Evolutionary conservation across 2,797 vertebrate genomes (phyloP).

Genomic region (Adrianichthys oophorus): DNA sequence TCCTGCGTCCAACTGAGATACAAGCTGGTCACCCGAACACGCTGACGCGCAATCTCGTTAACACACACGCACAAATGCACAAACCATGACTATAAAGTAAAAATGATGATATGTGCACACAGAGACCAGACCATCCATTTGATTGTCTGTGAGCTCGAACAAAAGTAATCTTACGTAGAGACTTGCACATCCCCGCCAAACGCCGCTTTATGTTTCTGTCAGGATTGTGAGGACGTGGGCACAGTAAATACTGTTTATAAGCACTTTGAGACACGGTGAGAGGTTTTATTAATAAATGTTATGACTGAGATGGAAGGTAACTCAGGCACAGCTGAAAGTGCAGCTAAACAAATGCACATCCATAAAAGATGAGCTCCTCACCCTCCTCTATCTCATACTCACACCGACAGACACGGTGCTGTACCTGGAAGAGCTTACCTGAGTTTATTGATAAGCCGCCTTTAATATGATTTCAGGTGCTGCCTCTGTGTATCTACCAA

Average conservation of each 20-base stretch:
- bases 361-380: slow-evolving; percentile 63
- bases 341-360: slow-evolving; percentile 67
- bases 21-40: slow-evolving; percentile 51
- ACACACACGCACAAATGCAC: slow-evolving; percentile 5
- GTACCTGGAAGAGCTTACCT: slow-evolving; percentile 46
- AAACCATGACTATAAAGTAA: slow-evolving; percentile 5
- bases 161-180: neutral
- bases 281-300: slow-evolving; percentile 50
- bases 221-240: neutral
- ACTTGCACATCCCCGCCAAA: neutral
- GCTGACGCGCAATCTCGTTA: slow-evolving; percentile 5
- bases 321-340: slow-evolving; percentile 64
- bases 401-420: slow-evolving; percentile 22
- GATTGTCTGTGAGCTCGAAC: neutral
- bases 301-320: slow-evolving; percentile 62
- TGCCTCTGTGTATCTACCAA: slow-evolving; percentile 18
- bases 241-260: neutral
- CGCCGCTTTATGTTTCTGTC: neutral
- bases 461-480: slow-evolving; percentile 46
- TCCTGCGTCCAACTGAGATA: slow-evolving; percentile 65
- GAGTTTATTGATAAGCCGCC: slow-evolving; percentile 51
- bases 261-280: slow-evolving; percentile 25
- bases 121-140: slow-evolving; percentile 1
- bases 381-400: slow-evolving; percentile 3
- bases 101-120: slow-evolving; percentile 9